phyloP scores from a whole-genome alignment of 2,113 vertebrate genomes.

The Antechinus stuartii region DNA sequence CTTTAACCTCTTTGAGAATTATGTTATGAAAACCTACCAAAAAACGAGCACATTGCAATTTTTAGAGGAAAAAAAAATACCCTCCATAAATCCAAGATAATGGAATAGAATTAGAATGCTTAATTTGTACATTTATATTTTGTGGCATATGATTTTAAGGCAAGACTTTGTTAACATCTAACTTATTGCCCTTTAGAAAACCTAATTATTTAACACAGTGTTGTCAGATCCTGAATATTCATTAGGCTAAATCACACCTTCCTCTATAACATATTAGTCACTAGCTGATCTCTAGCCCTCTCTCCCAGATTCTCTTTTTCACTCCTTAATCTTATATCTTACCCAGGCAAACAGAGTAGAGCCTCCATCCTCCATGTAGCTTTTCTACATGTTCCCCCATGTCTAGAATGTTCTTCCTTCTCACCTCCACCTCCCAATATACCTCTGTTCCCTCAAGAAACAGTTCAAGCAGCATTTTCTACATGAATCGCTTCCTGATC shows the following conservation, averaged over 20 bases:
- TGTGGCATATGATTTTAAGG: not conserved
- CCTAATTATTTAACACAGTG: not conserved
- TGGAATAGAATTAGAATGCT: not conserved
- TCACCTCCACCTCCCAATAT: not conserved
- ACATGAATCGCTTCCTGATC: not conserved
- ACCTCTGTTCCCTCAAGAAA: not conserved
- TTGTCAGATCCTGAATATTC: not conserved
- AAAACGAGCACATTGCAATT: not conserved
- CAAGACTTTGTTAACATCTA: not conserved
- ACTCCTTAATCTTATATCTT: not conserved
- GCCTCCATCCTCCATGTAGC: not conserved
- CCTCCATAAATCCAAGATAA: not conserved
- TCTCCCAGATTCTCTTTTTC: not conserved
- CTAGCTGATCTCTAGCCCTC: rapidly evolving
- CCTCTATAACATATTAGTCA: not conserved
- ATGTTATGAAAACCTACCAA: not conserved
- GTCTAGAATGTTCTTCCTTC: not conserved
- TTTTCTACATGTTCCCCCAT: not conserved
- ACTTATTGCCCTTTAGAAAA: not conserved
- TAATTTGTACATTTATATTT: not conserved
- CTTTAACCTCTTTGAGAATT: not conserved
- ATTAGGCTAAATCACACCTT: not conserved
- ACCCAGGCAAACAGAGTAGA: rapidly evolving
- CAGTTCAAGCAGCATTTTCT: not conserved
- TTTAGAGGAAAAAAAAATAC: not conserved